Conservation (phyloP, 2,113 vertebrate genomes). For the Rhizomys pruinosus region DNA sequence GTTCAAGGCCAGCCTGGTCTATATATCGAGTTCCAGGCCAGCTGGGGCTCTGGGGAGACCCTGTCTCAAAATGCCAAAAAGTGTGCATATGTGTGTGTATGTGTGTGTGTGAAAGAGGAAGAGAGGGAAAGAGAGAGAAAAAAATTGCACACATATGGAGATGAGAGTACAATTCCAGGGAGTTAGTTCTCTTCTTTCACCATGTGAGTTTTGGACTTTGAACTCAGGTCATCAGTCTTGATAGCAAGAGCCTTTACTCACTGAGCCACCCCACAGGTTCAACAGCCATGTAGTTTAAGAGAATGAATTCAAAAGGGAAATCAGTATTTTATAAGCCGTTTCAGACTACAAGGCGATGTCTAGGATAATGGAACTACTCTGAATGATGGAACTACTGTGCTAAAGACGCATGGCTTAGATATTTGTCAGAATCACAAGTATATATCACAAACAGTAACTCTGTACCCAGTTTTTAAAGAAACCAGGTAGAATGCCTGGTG, state of each 20-base stretch:
- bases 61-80: too few relatives aligned
- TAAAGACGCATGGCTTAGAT: neutral
- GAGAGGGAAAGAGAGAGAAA: too few relatives aligned
- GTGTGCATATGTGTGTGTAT: too few relatives aligned
- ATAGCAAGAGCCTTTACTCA: neutral
- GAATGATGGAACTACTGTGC: neutral
- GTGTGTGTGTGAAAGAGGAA: too few relatives aligned
- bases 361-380: constrained; percentile 4
- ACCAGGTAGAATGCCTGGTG: neutral
- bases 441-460: neutral
- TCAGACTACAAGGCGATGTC: neutral
- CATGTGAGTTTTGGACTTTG: neutral
- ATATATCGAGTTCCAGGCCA: too few relatives aligned
- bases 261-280: neutral
- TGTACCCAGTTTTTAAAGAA: neutral
- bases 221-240: neutral
- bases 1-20: too few relatives aligned
- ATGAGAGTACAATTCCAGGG: neutral
- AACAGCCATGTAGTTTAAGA: neutral
- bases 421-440: constrained; percentile 11
- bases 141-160: neutral
- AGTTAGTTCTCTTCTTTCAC: neutral
- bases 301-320: neutral
- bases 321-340: neutral
- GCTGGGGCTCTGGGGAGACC: too few relatives aligned